A percentile compares a stretch with the other conserved stretches of the same genome.
Evolutionary conservation across 2,888 invertebrate species (phyloP).

Genomic region (Cephus rjabovi): DNA sequence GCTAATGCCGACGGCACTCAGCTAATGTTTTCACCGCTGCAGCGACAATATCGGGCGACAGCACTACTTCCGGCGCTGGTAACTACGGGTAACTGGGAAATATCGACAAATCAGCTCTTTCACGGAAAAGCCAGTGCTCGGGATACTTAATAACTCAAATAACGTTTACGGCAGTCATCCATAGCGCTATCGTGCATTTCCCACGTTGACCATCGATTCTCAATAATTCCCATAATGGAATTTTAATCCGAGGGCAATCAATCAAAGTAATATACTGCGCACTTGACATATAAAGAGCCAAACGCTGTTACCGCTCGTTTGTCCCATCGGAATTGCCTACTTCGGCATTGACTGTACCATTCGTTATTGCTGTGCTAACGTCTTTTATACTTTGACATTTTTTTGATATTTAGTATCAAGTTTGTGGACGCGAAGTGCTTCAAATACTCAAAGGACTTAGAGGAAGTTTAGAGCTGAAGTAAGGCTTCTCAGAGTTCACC

Average conservation of each 20-base stretch:
- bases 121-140: not conserved
- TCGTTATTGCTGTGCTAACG: not conserved
- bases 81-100: not conserved
- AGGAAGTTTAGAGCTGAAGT: not conserved
- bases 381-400: no score
- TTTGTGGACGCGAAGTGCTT: not conserved
- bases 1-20: not conserved
- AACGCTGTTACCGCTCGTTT: not conserved
- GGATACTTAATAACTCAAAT: not conserved
- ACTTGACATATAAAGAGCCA: not conserved
- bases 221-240: not conserved
- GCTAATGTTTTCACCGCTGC: not conserved
- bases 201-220: not conserved
- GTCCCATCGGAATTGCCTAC: not conserved
- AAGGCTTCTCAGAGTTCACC: not conserved
- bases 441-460: not conserved
- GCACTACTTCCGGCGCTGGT: not conserved
- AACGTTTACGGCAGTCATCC: not conserved
- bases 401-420: not conserved
- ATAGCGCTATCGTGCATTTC: not conserved
- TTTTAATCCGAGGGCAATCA: not conserved
- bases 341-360: not conserved
- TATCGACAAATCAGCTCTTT: not conserved
- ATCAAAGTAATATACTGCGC: not conserved
- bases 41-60: not conserved